Percentiles rank a stretch among this genome's conserved stretches.
Conservation (phyloP, 2,888 invertebrate genomes). For the Drosophila neotestacea region DNA sequence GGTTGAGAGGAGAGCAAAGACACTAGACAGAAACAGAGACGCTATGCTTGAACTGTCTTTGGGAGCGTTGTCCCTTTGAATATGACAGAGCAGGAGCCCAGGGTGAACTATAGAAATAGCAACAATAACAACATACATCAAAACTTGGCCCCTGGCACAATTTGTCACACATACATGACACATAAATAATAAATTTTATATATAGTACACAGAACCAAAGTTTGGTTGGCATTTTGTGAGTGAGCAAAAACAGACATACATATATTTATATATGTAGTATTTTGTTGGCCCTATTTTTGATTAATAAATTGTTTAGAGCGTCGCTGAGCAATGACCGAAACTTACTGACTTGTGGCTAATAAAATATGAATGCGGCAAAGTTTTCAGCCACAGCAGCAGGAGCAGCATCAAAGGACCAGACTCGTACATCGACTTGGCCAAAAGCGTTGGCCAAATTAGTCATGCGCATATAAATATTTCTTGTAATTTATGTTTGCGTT, state of each 20-base stretch:
- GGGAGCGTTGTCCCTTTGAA: slow-evolving; percentile 35
- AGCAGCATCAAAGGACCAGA: slow-evolving; percentile 67
- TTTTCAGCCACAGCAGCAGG: slow-evolving; percentile 50
- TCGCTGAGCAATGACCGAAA: slow-evolving; percentile 64
- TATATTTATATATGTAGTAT: slow-evolving; percentile 9
- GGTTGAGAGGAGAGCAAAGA: slow-evolving; percentile 19
- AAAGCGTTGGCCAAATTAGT: slow-evolving; percentile 68
- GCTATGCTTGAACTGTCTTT: slow-evolving; percentile 38
- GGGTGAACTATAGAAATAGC: slow-evolving; percentile 30
- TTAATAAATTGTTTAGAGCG: slow-evolving; percentile 79
- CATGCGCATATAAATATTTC: slow-evolving; percentile 70
- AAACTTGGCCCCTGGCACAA: slow-evolving; percentile 76
- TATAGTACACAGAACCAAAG: neutral
- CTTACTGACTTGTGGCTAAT: slow-evolving; percentile 78
- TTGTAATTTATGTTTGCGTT: slow-evolving; percentile 70
- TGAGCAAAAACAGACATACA: slow-evolving; percentile 2
- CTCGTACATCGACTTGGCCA: slow-evolving; percentile 15
- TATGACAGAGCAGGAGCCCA: slow-evolving; percentile 25
- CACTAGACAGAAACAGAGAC: slow-evolving; percentile 22
- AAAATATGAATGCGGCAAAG: slow-evolving; percentile 74
- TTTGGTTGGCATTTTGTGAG: slow-evolving; percentile 12
- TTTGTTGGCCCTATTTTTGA: slow-evolving; percentile 62
- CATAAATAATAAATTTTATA: slow-evolving; percentile 69
- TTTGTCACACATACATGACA: slow-evolving; percentile 77
- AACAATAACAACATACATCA: slow-evolving; percentile 50